A percentile compares a stretch with the other conserved stretches of the same genome.
phyloP scores from a whole-genome alignment of 2,888 invertebrate genomes.

The Drosophila multiciliata region DNA sequence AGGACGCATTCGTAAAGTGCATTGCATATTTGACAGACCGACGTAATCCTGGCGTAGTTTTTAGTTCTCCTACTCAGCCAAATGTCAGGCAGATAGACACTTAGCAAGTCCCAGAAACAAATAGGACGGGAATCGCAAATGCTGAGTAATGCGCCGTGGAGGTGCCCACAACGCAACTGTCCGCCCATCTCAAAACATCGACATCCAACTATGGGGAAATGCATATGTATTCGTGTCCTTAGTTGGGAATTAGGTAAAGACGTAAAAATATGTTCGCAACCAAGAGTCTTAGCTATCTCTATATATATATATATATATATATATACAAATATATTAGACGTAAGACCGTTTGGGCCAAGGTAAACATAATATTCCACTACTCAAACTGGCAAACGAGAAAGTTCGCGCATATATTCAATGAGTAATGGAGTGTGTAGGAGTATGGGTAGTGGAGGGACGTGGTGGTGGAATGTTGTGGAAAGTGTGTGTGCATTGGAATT shows the following conservation, averaged over 20 bases:
- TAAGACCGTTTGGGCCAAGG: constrained; percentile 55
- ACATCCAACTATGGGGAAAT: constrained; percentile 7
- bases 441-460: background rate
- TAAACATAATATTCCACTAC: constrained; percentile 72
- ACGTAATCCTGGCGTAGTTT: constrained; percentile 47
- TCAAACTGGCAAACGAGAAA: constrained; percentile 43
- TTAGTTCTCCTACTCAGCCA: constrained; percentile 26
- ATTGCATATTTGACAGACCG: constrained; percentile 43
- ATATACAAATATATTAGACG: constrained; percentile 46
- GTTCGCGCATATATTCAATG: constrained; percentile 18
- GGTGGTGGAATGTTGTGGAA: background rate
- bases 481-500: constrained; percentile 42
- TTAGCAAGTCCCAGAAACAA: constrained; percentile 17
- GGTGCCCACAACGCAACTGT: constrained; percentile 27
- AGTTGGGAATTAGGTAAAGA: constrained; percentile 16
- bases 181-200: constrained; percentile 28
- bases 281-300: constrained; percentile 42
- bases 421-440: background rate
- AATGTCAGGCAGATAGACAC: constrained; percentile 30
- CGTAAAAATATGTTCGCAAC: constrained; percentile 33
- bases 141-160: constrained; percentile 26
- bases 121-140: constrained; percentile 16
- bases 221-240: constrained; percentile 20
- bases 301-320: background rate
- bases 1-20: constrained; percentile 15